Evolutionary conservation across 2,888 invertebrate genomes (phyloP), one percentile per base, ranked within the genome.

Genomic region (Leistus spinibarbis): DNA sequence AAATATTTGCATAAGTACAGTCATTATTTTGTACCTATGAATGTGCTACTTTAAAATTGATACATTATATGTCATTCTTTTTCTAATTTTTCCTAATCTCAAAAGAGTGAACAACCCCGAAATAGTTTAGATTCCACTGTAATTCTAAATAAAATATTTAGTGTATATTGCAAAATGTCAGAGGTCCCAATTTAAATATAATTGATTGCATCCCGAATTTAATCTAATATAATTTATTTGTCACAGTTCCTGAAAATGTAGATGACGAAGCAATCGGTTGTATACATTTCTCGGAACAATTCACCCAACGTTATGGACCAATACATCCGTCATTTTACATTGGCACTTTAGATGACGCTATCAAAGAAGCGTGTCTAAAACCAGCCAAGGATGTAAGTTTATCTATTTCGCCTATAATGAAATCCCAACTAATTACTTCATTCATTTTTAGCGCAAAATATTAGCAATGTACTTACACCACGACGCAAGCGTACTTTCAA

Each of bases 391-490:
- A 97, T 87, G 97, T 96, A 87, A 84, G 86, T 85, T n/a, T n/a
- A 75, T 27, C 40, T 10, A 20, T 63, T 24, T 57, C 16, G 22
- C 3, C 2, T 17, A 19, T 22, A n/a, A 60, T 17, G 17, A 16
- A 40, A 65, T 20, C 54, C 13, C 13, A 54, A 13, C 17, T 24
- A 60, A 20, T 20, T 68, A 54, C 81, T 40, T 40, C 1, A 79
- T 79, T 77, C 69, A 82, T 80, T 85, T 87, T 7, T 88, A 98
- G 95, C 91, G 98, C 79, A 96, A 96, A 87, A 90, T 98, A 76
- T 88, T 99, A 79, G 98, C 96, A 19, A 90, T 99, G 77, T 99
- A 99, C 87, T 89, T 99, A 24, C 99, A 99, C 85, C 97, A 99
- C 85, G 99, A 99, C 85, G 92, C 91, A 79, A 97, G 98, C 80